Evolutionary conservation across 2,888 invertebrate genomes (phyloP).

Genomic region (Hirtodrosophila confusa): DNA sequence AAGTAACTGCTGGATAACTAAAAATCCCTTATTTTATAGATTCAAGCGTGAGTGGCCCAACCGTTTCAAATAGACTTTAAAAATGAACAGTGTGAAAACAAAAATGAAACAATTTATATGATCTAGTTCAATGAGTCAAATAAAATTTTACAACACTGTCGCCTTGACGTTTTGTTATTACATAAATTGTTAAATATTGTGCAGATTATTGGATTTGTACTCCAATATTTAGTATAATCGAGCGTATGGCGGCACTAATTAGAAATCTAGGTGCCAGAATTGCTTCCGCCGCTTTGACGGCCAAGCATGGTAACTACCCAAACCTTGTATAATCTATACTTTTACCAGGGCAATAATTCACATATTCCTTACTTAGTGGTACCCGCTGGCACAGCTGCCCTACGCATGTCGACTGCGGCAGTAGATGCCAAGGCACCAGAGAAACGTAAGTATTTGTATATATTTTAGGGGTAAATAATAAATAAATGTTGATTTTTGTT

Average conservation of each 20-base stretch:
- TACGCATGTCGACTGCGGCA: conserved; percentile 75
- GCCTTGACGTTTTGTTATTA: conserved; percentile 71
- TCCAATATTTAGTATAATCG: conserved; percentile 32
- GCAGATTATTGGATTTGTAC: conserved; percentile 53
- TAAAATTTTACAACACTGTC: conserved; percentile 36
- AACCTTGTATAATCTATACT: neutral
- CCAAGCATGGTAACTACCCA: conserved; percentile 75
- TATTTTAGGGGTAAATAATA: too few relatives aligned
- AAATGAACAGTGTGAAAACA: neutral
- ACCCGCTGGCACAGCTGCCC: conserved; percentile 60
- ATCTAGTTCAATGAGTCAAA: conserved; percentile 20
- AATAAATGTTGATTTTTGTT: conserved; percentile 8
- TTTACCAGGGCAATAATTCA: conserved; percentile 3
- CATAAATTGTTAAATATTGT: conserved; percentile 66
- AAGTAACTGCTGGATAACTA: too few relatives aligned
- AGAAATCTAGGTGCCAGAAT: conserved; percentile 79
- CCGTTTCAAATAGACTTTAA: too few relatives aligned
- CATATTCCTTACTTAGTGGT: conserved; percentile 45
- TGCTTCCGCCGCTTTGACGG: conserved; percentile 68
- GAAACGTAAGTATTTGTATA: conserved; percentile 74
- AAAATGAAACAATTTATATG: neutral
- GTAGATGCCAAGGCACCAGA: conserved; percentile 72
- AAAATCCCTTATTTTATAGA: too few relatives aligned
- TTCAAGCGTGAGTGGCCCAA: too few relatives aligned
- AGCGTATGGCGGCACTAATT: conserved; percentile 82